Percentiles rank a stretch among this genome's conserved stretches.
phyloP scores from a whole-genome alignment of 2,888 invertebrate species.

The Zelleria hepariella region DNA sequence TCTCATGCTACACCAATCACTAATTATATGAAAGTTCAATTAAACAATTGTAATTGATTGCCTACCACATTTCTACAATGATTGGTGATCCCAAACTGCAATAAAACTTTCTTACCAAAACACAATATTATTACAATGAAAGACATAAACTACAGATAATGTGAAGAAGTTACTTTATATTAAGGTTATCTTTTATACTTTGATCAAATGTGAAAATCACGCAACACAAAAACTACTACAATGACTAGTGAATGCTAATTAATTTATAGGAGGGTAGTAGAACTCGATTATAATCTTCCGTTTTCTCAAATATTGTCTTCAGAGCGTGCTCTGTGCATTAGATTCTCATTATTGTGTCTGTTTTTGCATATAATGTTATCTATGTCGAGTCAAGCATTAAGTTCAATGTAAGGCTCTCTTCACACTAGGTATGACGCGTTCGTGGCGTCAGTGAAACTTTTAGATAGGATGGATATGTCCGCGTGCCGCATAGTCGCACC shows the following conservation, averaged over 20 bases:
- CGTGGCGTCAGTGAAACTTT: no score
- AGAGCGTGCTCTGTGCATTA: slow-evolving; percentile 13
- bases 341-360: slow-evolving; percentile 24
- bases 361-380: slow-evolving; percentile 19
- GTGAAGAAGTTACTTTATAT: no score
- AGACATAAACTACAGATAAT: no score
- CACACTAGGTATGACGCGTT: no score
- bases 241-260: not conserved
- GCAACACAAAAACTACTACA: not conserved
- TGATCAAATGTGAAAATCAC: not conserved
- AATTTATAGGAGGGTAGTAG: not conserved
- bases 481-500: no score
- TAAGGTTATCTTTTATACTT: no score
- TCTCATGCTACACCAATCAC: no score
- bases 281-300: not conserved
- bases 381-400: slow-evolving; percentile 11
- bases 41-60: not conserved
- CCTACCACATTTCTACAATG: not conserved
- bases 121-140: not conserved
- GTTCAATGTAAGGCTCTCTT: slow-evolving; percentile 21
- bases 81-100: not conserved
- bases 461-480: no score
- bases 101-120: not conserved
- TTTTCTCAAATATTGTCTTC: not conserved
- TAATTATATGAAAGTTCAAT: not conserved